Percentiles rank a stretch among this genome's conserved stretches.
phyloP scores from a whole-genome alignment of 2,888 invertebrate species.

The Alloplasta piceator region DNA sequence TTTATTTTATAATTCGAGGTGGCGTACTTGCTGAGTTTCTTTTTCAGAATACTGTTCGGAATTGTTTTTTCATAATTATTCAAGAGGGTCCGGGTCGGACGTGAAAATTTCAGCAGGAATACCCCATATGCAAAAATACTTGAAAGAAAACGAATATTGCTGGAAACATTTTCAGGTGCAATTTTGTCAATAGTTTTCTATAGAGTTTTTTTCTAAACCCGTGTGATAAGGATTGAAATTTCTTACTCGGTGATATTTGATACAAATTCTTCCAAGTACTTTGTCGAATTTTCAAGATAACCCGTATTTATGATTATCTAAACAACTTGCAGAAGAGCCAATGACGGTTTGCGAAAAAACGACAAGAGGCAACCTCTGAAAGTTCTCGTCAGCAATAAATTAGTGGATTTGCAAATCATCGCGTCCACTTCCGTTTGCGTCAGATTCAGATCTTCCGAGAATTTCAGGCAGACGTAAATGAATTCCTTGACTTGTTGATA shows the following conservation, averaged over 20 bases:
- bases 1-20: too few relatives aligned
- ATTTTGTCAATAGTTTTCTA: too few relatives aligned
- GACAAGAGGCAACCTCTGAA: conserved; percentile 97
- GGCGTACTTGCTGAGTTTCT: too few relatives aligned
- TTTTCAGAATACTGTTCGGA: too few relatives aligned
- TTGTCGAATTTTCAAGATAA: conserved; percentile 97
- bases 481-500: conserved; percentile 99
- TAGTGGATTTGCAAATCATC: conserved; percentile 95
- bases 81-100: too few relatives aligned
- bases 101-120: too few relatives aligned
- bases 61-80: too few relatives aligned
- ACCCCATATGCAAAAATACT: too few relatives aligned
- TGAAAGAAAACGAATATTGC: too few relatives aligned
- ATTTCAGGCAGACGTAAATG: conserved; percentile 98
- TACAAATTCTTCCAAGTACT: conserved; percentile 97
- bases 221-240: conserved; percentile 42
- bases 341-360: conserved; percentile 93
- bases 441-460: conserved; percentile 93
- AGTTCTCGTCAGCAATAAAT: conserved; percentile 93
- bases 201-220: background rate
- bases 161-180: too few relatives aligned
- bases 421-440: conserved; percentile 92
- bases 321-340: conserved; percentile 92
- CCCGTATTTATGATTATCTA: conserved; percentile 99
- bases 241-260: conserved; percentile 93